Conservation (phyloP, 2,888 invertebrate species). For the Ornithoptera alexandrae region DNA sequence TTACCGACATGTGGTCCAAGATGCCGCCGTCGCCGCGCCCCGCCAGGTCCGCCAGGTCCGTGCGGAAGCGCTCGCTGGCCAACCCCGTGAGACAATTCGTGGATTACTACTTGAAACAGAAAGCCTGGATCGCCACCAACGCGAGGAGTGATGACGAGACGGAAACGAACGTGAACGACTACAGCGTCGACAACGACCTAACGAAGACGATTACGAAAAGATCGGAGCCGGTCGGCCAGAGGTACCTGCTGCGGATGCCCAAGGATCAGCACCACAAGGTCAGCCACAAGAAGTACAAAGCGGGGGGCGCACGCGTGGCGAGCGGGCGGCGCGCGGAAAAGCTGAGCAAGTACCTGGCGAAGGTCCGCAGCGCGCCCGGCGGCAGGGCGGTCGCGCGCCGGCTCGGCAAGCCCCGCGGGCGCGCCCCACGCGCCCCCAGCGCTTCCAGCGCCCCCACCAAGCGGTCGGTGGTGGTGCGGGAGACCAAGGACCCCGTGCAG, state of each 20-base stretch:
- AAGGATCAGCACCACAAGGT: conserved; percentile 34
- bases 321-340: conserved; percentile 37
- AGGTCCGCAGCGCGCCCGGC: conserved; percentile 32
- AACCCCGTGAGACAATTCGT: conserved; percentile 47
- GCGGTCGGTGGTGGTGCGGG: conserved; percentile 35
- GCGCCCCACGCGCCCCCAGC: neutral
- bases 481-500: conserved; percentile 45
- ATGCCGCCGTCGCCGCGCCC: conserved; percentile 26
- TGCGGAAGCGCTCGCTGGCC: conserved; percentile 48
- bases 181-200: conserved; percentile 47
- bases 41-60: conserved; percentile 35
- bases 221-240: conserved; percentile 21
- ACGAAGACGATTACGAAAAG: conserved; percentile 39
- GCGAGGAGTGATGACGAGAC: conserved; percentile 30
- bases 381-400: neutral
- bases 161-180: conserved; percentile 31
- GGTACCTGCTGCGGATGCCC: neutral
- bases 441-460: neutral
- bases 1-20: conserved; percentile 48
- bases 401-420: neutral
- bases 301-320: conserved; percentile 38
- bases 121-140: conserved; percentile 56
- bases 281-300: conserved; percentile 38
- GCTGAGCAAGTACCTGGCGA: conserved; percentile 41
- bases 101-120: conserved; percentile 61